Percentiles rank a stretch among this genome's conserved stretches.
phyloP scores from a whole-genome alignment of 1,140 invertebrate genomes.

The Vollenhovia emeryi region DNA sequence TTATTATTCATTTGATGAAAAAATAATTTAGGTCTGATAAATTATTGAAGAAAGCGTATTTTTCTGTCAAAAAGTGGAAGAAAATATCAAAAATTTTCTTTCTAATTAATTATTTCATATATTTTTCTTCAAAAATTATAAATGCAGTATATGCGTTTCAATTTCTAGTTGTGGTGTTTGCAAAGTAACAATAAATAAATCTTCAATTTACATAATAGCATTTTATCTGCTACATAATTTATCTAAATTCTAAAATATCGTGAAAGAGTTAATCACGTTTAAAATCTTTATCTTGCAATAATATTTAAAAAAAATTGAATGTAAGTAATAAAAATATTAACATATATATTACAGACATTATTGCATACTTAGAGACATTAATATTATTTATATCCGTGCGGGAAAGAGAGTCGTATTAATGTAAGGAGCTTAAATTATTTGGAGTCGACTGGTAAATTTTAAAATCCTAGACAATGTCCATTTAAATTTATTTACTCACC shows the following conservation, averaged over 20 bases:
- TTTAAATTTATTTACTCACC: conserved; percentile 25
- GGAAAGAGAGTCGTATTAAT: conserved; percentile 13
- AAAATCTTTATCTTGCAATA: no score
- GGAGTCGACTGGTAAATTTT: conserved; percentile 67
- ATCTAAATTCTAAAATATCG: background rate
- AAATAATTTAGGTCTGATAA: background rate
- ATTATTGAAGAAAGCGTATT: background rate
- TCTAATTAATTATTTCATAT: background rate
- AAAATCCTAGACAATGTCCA: conserved; percentile 45
- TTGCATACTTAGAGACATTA: conserved; percentile 55
- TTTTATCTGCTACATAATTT: background rate
- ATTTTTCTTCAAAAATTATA: background rate
- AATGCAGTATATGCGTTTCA: background rate
- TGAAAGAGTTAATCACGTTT: background rate
- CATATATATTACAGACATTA: conserved; percentile 48
- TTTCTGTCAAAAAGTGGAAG: no score
- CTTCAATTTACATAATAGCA: no score
- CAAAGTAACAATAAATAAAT: no score
- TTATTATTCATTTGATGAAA: background rate
- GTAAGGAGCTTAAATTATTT: conserved; percentile 34
- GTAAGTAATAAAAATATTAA: background rate
- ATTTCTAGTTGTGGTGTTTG: background rate
- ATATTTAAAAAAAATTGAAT: conserved; percentile 14
- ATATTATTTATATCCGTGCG: conserved; percentile 51
- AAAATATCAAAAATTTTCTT: background rate